Evolutionary conservation across 2,888 invertebrate genomes (phyloP).

Genomic region (Vanessa cardui): DNA sequence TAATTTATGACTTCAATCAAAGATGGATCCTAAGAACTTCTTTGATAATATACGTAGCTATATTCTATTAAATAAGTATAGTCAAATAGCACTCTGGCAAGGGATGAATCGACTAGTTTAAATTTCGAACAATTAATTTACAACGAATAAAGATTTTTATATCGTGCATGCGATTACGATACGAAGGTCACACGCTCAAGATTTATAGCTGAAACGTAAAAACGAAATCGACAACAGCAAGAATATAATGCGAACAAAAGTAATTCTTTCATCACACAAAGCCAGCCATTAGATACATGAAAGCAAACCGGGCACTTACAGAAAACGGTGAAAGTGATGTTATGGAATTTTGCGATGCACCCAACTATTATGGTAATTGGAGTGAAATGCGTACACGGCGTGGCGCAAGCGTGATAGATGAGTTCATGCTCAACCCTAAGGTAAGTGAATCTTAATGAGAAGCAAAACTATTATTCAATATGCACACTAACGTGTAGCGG

Average conservation of each 20-base stretch:
- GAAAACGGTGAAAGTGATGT: conserved; percentile 64
- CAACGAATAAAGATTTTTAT: too few species aligned
- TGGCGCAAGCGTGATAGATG: conserved; percentile 31
- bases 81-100: too few species aligned
- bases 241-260: conserved; percentile 20
- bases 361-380: conserved; percentile 64
- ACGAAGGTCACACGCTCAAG: conserved; percentile 19
- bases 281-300: conserved; percentile 51
- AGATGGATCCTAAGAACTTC: too few species aligned
- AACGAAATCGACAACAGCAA: conserved; percentile 15
- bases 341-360: conserved; percentile 70
- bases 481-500: too few species aligned
- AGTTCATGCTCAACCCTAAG: conserved; percentile 19
- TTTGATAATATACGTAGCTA: too few species aligned
- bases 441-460: background rate
- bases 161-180: background rate
- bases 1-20: too few species aligned
- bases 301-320: conserved; percentile 59
- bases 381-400: conserved; percentile 56
- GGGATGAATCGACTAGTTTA: too few species aligned
- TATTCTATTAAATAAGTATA: too few species aligned
- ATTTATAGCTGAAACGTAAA: background rate
- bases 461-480: too few species aligned
- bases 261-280: conserved; percentile 12
- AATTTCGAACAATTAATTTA: too few species aligned